phyloP scores from a whole-genome alignment of 2,888 invertebrate species.

The Trissonchulus sp. region DNA sequence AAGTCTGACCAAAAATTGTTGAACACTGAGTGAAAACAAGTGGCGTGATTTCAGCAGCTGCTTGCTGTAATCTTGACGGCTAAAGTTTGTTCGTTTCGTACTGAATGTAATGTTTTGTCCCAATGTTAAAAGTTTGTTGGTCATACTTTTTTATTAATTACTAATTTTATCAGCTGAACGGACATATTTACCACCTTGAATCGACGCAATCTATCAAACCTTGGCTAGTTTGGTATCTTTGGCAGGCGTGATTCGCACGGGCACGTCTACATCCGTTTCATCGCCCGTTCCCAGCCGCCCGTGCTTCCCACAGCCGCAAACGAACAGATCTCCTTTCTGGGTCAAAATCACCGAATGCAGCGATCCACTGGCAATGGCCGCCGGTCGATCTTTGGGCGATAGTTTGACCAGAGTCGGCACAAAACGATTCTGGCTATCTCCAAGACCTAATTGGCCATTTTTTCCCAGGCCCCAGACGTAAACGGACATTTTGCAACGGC shows the following conservation, averaged over 20 bases:
- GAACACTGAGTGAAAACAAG: too few species aligned
- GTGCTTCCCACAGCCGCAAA: constrained; percentile 42
- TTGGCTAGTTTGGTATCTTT: constrained; percentile 27
- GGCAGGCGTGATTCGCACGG: constrained; percentile 30
- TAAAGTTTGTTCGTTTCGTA: too few species aligned
- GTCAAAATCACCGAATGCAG: constrained; percentile 39
- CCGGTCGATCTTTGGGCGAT: constrained; percentile 33
- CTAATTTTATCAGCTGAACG: too few species aligned
- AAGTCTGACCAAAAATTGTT: too few species aligned
- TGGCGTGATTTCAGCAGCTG: too few species aligned
- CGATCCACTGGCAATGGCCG: constrained; percentile 38
- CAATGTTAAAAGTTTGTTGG: too few species aligned
- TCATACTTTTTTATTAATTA: too few species aligned
- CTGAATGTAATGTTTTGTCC: too few species aligned
- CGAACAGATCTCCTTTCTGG: constrained; percentile 36
- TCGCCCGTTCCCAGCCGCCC: constrained; percentile 42
- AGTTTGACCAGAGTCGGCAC: constrained; percentile 23
- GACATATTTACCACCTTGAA: too few species aligned
- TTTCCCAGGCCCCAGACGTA: constrained; percentile 41
- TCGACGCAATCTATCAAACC: too few species aligned
- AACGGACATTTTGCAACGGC: constrained; percentile 28
- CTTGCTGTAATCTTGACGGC: too few species aligned
- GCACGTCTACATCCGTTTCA: constrained; percentile 35
- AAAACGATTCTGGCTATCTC: constrained; percentile 16
- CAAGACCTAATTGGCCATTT: constrained; percentile 42